Percentiles rank a stretch among this genome's conserved stretches.
Evolutionary conservation across 2,888 invertebrate genomes (phyloP).

Genomic region (Ecdyonurus torrentis): DNA sequence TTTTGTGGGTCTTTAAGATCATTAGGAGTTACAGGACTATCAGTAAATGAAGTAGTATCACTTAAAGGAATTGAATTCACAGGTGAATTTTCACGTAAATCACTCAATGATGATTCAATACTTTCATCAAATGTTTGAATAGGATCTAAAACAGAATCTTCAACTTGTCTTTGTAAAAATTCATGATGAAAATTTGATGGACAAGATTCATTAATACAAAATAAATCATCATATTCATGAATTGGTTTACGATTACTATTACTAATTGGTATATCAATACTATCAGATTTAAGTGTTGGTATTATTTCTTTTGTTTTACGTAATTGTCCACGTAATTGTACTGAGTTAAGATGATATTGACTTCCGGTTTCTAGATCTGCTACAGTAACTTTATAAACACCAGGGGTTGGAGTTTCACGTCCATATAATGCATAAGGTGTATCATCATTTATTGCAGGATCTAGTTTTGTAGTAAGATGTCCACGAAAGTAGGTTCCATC

Average conservation of each 20-base stretch:
- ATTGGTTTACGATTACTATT: not conserved
- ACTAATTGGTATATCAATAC: not conserved
- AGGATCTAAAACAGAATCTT: not conserved
- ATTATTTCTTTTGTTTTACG: not conserved
- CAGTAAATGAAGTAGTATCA: not conserved
- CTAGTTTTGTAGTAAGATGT: not conserved
- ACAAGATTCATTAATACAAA: not conserved
- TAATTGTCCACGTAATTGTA: not conserved
- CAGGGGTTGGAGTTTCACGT: not conserved
- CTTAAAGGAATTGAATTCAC: not conserved
- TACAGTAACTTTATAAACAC: not conserved
- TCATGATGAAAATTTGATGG: not conserved
- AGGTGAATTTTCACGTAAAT: not conserved
- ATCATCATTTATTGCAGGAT: not conserved
- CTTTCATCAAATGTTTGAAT: not conserved
- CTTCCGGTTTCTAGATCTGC: not conserved
- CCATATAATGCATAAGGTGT: not conserved
- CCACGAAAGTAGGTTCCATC: not conserved
- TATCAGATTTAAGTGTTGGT: not conserved
- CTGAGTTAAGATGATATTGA: not conserved
- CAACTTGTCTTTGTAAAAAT: not conserved
- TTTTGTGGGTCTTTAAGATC: not conserved
- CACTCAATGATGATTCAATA: not conserved
- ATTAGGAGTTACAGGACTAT: not conserved
- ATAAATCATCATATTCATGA: not conserved